Conservation (phyloP, 2,888 invertebrate species). For the Tolmerus cingulatus region DNA sequence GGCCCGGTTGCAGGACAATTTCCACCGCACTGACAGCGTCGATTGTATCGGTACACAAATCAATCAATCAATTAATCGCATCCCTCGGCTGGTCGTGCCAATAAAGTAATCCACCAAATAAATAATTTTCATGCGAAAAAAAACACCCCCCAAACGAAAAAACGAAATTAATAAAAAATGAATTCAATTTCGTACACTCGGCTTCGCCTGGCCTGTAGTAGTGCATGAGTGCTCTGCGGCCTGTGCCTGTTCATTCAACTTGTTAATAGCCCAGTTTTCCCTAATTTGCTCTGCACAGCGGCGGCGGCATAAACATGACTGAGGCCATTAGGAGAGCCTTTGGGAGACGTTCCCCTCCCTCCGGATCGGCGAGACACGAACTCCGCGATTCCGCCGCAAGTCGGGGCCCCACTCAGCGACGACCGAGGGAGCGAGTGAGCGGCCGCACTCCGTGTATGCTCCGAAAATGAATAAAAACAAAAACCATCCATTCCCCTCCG, state of each 20-base stretch:
- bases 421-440: background rate
- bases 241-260: constrained; percentile 41
- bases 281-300: constrained; percentile 31
- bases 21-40: background rate
- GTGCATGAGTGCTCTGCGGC: constrained; percentile 28
- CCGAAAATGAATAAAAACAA: background rate
- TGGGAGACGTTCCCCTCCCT: constrained; percentile 28
- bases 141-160: background rate
- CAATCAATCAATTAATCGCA: constrained; percentile 16
- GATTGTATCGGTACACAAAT: background rate
- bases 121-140: background rate
- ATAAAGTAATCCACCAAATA: constrained; percentile 10
- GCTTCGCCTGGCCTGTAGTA: background rate
- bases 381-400: no score
- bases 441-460: background rate
- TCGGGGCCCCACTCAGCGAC: background rate
- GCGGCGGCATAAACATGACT: constrained; percentile 33
- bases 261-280: constrained; percentile 40
- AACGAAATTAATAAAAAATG: no score
- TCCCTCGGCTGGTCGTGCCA: background rate
- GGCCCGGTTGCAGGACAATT: background rate
- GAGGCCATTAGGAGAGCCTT: constrained; percentile 32
- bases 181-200: constrained; percentile 35
- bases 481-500: background rate
- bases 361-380: background rate